Evolutionary conservation across 2,113 vertebrate genomes (phyloP).

Genomic region (Rhea pennata): DNA sequence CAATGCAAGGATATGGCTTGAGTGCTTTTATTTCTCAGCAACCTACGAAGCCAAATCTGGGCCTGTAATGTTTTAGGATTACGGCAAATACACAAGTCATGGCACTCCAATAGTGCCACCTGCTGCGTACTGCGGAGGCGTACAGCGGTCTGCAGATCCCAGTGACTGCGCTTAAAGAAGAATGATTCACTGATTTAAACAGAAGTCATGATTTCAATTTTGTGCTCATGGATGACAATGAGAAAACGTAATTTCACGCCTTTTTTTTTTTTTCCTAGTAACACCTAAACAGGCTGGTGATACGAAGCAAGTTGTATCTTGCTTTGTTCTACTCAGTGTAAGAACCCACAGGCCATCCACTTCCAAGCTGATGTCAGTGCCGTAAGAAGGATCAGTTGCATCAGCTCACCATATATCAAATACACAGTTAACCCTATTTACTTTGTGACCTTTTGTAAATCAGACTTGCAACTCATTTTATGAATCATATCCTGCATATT

Average conservation of each 20-base stretch:
- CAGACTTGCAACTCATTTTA: neutral
- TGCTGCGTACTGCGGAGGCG: neutral
- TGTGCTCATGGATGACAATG: neutral
- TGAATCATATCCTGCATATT: neutral
- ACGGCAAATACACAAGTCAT: neutral
- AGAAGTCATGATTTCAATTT: neutral
- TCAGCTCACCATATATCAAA: neutral
- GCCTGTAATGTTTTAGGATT: neutral
- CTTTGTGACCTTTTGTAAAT: neutral
- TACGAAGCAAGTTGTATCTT: neutral
- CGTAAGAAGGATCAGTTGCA: neutral
- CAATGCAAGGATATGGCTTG: neutral
- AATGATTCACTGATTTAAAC: neutral
- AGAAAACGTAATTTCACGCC: neutral
- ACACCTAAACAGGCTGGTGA: neutral
- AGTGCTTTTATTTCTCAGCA: neutral
- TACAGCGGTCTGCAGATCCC: neutral
- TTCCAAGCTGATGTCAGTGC: neutral
- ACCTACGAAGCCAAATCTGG: neutral
- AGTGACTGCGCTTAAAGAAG: neutral
- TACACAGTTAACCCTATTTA: neutral
- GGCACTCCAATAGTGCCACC: slow-evolving; percentile 58
- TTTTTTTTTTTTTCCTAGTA: neutral
- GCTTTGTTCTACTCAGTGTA: neutral
- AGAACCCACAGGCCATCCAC: neutral